These are phyloP conservation scores for Ormyrus thymus DNA, from an alignment of 2,888 invertebrate genomes.

Conservation along the genomic window DNA sequence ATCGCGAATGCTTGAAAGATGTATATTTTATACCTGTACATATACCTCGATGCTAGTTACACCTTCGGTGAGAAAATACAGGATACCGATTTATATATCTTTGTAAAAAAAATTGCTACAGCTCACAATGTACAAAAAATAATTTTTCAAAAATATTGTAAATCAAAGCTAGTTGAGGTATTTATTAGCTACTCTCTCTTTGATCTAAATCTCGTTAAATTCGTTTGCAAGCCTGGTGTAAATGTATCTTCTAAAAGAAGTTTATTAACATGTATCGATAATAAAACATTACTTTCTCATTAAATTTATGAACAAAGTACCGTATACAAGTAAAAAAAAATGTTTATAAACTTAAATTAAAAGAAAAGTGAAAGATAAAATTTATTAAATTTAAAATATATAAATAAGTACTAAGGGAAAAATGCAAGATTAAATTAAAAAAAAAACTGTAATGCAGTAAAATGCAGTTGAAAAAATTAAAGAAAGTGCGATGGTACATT, in stretches of 20 bases:
- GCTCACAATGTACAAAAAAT: conserved; percentile 30
- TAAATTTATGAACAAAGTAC: too few species aligned
- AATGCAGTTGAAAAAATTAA: neutral
- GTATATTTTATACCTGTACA: conserved; percentile 1
- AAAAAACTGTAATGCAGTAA: neutral
- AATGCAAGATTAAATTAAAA: too few species aligned
- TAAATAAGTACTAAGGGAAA: too few species aligned
- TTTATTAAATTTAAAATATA: too few species aligned
- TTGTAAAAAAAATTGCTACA: conserved; percentile 10
- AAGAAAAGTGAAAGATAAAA: too few species aligned
- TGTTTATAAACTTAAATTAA: too few species aligned
- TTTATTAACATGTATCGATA: neutral
- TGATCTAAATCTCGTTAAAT: conserved; percentile 24
- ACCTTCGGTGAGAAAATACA: conserved; percentile 33
- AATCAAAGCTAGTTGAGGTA: conserved; percentile 21
- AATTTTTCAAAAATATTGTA: conserved; percentile 25
- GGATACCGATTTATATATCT: conserved; percentile 3
- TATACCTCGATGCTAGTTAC: conserved; percentile 20
- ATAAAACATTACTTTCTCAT: too few species aligned
- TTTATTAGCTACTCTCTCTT: conserved; percentile 8
- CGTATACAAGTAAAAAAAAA: too few species aligned
- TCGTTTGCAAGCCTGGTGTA: conserved; percentile 28
- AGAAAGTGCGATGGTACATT: neutral
- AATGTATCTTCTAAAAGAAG: conserved; percentile 16
- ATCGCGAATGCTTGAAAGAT: conserved; percentile 30